A percentile compares a stretch with the other conserved stretches of the same genome.
Evolutionary conservation across 2,888 invertebrate species (phyloP).

Genomic region (Himalopsyche tibetana): DNA sequence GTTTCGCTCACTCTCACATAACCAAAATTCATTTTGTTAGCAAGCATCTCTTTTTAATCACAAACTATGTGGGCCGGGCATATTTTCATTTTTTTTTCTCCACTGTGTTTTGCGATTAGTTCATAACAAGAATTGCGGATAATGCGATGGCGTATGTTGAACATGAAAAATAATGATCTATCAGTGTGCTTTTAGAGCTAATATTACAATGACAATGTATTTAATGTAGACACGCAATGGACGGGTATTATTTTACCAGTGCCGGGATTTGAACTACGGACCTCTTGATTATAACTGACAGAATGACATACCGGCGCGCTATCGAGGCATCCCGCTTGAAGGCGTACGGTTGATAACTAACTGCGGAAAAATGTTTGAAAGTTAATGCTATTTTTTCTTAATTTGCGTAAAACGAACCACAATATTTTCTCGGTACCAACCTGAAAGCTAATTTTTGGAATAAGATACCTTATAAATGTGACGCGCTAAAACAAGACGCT

Average conservation of each 20-base stretch:
- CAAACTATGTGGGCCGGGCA: constrained; percentile 60
- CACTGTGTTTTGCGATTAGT: constrained; percentile 47
- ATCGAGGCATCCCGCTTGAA: neutral
- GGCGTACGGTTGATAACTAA: neutral
- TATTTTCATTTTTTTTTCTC: constrained; percentile 55
- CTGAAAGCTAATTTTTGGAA: too few relatives aligned
- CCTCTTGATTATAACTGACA: constrained; percentile 23
- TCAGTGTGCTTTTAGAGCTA: too few relatives aligned
- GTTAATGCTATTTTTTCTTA: neutral
- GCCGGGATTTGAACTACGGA: neutral
- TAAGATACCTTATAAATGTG: too few relatives aligned
- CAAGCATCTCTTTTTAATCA: constrained; percentile 48
- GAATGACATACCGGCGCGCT: constrained; percentile 6
- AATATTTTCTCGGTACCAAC: too few relatives aligned
- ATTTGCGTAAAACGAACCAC: neutral
- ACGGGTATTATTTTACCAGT: neutral
- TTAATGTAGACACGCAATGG: too few relatives aligned
- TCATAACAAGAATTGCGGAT: constrained; percentile 48
- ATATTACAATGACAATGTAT: too few relatives aligned
- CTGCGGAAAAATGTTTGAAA: neutral
- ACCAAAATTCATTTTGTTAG: neutral
- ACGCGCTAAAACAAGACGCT: too few relatives aligned
- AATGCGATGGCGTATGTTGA: neutral
- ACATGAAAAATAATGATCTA: neutral
- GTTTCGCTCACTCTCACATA: constrained; percentile 46